Evolutionary conservation across 30 jellyfish, hydroid and myxozoan genomes (phyloP).

Genomic region (Aurelia coerulea): DNA sequence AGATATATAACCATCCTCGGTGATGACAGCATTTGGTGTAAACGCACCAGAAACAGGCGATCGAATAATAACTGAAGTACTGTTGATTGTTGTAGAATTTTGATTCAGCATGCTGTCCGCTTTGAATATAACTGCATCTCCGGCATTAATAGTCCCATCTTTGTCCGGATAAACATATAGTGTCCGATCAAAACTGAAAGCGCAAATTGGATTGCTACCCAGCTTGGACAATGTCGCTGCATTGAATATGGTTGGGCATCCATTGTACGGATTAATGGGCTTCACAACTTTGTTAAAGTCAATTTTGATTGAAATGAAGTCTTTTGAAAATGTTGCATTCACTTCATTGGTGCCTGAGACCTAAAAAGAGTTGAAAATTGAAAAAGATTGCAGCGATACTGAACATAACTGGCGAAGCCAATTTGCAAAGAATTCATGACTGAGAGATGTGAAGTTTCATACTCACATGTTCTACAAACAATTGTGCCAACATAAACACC

Average conservation of each 20-base stretch:
- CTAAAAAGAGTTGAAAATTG: slow-evolving; percentile 16
- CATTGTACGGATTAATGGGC: slow-evolving; percentile 14
- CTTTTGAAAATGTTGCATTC: slow-evolving; percentile 55
- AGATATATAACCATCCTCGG: slow-evolving; percentile 29
- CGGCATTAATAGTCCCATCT: slow-evolving; percentile 20
- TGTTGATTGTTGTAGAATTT: slow-evolving; percentile 4
- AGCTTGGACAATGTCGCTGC: slow-evolving; percentile 14
- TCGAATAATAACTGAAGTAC: not conserved
- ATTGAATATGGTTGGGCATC: slow-evolving; percentile 23
- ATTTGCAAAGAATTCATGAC: too few relatives aligned
- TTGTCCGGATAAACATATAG: slow-evolving; percentile 37
- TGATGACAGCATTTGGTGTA: slow-evolving; percentile 20
- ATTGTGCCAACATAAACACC: too few relatives aligned
- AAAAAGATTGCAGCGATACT: too few relatives aligned
- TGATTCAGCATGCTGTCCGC: slow-evolving; percentile 14
- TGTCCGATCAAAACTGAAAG: slow-evolving; percentile 7
- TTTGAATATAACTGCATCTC: slow-evolving; percentile 5
- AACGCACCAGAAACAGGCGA: not conserved
- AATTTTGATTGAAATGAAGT: slow-evolving; percentile 6
- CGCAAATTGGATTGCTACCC: slow-evolving; percentile 45
- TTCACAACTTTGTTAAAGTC: slow-evolving; percentile 16
- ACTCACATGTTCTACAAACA: too few relatives aligned
- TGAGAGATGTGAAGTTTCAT: too few relatives aligned
- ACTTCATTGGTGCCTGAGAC: slow-evolving; percentile 4
- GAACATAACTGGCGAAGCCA: too few relatives aligned